Evolutionary conservation across 2,113 vertebrate genomes (phyloP).

Genomic region (Pionites leucogaster): DNA sequence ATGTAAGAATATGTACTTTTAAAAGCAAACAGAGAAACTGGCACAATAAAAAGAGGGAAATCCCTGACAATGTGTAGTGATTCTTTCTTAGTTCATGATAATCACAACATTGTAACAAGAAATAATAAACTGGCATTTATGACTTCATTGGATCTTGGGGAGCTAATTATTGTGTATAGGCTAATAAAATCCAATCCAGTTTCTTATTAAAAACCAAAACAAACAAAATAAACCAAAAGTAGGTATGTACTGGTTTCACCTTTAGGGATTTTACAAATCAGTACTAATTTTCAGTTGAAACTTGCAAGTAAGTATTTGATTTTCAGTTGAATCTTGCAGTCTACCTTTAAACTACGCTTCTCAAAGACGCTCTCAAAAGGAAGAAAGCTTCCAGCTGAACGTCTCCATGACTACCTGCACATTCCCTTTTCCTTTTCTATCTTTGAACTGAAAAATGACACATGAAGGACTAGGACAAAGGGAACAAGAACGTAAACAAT

Average conservation of each 20-base stretch:
- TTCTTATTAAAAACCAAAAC: not conserved
- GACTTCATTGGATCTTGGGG: not conserved
- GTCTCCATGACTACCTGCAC: not conserved
- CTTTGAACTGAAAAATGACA: conserved; percentile 22
- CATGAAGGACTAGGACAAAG: not conserved
- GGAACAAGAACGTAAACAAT: not conserved
- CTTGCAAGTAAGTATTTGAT: not conserved
- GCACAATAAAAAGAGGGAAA: not conserved
- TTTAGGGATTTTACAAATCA: not conserved
- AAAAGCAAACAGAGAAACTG: not conserved
- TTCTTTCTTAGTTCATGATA: not conserved
- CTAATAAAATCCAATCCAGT: not conserved
- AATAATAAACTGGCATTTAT: not conserved
- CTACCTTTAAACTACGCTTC: not conserved
- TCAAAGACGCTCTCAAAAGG: not conserved
- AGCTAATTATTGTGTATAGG: not conserved
- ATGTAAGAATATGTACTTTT: not conserved
- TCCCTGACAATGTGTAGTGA: not conserved
- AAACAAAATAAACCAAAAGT: not conserved
- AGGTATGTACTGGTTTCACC: not conserved
- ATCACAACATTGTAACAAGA: not conserved
- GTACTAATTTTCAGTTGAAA: not conserved
- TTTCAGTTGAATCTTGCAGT: not conserved
- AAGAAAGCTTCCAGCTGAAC: conserved; percentile 3
- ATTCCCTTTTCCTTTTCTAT: not conserved